Percentiles rank a stretch among this genome's conserved stretches.
Conservation (phyloP, 1,140 invertebrate species). For the Drosophila pandora region DNA sequence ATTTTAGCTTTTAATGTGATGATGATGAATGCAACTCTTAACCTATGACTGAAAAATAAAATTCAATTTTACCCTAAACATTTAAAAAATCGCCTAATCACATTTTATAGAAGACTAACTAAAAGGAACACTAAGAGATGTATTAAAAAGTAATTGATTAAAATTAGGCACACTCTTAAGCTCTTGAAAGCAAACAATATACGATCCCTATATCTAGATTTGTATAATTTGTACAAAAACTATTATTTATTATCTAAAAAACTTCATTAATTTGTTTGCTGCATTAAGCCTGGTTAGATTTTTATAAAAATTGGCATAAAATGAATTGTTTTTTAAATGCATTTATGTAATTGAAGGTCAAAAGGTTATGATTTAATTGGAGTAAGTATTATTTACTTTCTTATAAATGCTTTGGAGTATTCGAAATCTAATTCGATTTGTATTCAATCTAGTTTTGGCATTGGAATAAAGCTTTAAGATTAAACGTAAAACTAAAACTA, state of each 20-base stretch:
- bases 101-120: not conserved
- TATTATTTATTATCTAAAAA: not conserved
- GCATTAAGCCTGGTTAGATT: not conserved
- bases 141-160: not conserved
- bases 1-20: conserved; percentile 1
- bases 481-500: conserved; percentile 69
- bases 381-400: not conserved
- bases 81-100: not conserved
- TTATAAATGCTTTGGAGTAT: conserved; percentile 54
- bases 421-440: conserved; percentile 45
- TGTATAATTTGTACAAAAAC: conserved; percentile 18
- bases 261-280: no score
- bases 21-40: not conserved
- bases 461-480: conserved; percentile 55
- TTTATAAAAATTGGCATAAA: not conserved
- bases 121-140: not conserved
- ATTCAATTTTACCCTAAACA: not conserved
- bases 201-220: not conserved
- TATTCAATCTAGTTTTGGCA: conserved; percentile 50
- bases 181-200: conserved; percentile 5
- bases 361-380: no score
- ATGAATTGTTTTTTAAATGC: not conserved
- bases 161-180: conserved; percentile 8
- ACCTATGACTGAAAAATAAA: conserved; percentile 10
- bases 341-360: not conserved